Evolutionary conservation across 2,888 invertebrate species (phyloP), one percentile per base, ranked within the genome.

Genomic region (Sphaerophoria taeniata): DNA sequence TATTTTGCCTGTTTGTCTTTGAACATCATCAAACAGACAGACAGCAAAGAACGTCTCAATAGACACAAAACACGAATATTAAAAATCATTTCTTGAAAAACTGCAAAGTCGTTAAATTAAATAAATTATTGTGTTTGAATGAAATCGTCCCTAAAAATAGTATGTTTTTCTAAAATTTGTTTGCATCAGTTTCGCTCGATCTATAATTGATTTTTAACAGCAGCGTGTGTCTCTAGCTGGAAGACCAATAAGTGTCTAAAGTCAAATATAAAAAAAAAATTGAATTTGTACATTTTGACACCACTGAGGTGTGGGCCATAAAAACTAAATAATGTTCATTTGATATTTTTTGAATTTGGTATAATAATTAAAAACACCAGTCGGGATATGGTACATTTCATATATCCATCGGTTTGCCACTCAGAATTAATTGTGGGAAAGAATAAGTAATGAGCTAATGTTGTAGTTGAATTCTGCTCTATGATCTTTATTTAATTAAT

Each of bases 231-330:
- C 72, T 77, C 72, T 55, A 61, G 72, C 61, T 83, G 65, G 70
- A 83, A 83, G 78, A 74, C 83, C 39, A 47, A n/a, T n/a, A n/a
- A 24, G 45, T 65, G 83, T 83, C 78, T 83, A 60, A 76, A 61
- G 53, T 72, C 73, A 61, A 61, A 63, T 47, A 43, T 9, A 12
- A 43, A 43, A 12, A 43, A 43, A 43, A 43, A 9, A 6, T 43
- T 43, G 43, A 9, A 24, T 24, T 24, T 43, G 12, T 43, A 43
- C 9, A 43, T 43, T 6, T 39, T 39, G 39, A 6, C 39, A 9
- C 9, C 9, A 24, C 24, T 1, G 24, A 24, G 24, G 24, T 24
- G 24, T 24, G 24, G 24, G 24, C 24, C 24, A 24, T 24, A 2
- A 24, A 24, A 24, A 24, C 24, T 24, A 2, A 24, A 24, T 24